Evolutionary conservation across 1,140 invertebrate genomes (phyloP), one percentile per base, ranked within the genome.

Genomic region (Thaumatotibia leucotreta): DNA sequence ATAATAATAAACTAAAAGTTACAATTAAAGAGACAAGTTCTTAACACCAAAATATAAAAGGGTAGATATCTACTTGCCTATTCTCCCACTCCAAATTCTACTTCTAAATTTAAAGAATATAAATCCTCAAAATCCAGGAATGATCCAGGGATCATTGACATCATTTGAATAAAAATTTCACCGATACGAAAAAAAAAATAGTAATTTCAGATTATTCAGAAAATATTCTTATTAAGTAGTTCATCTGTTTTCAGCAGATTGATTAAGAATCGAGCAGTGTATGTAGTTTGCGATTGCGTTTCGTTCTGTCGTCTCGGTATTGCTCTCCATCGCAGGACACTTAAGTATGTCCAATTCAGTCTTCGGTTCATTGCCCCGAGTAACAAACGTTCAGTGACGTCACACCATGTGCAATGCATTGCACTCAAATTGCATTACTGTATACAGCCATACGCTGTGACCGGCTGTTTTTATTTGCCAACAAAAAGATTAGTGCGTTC

Each of bases 271-370:
- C 72, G 72, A 67, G 68, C 71, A 74, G 72, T 75, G 68, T 75
- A 45, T 74, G 72, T 74, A 77, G 73, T 77, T 80, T 66, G 73
- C 61, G 69, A 67, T 72, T 72, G 75, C 64, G 76, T 79, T 75
- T 73, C 73, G 75, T 76, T 73, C 69, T 74, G 72, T 73, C 70
- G 61, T 62, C 66, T 63, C 69, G 62, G 63, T 68, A 66, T 61
- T 64, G 61, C 68, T 66, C 65, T 63, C 62, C 64, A 66, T 71
- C 74, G 74, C 80, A 79, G 77, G 79, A 82, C 81, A 80, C 77
- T 85, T 80, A 79, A 76, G 79, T 83, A 79, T 77, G 79, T 83
- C 81, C 81, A 83, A 83, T 85, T 85, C 77, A 82, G 73, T 73
- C 67, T 68, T 24, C 76, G 82, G 84, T 82, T 86, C 84, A 80